Evolutionary conservation across 2,888 invertebrate genomes (phyloP).

Genomic region (Ochlodes sylvanus): DNA sequence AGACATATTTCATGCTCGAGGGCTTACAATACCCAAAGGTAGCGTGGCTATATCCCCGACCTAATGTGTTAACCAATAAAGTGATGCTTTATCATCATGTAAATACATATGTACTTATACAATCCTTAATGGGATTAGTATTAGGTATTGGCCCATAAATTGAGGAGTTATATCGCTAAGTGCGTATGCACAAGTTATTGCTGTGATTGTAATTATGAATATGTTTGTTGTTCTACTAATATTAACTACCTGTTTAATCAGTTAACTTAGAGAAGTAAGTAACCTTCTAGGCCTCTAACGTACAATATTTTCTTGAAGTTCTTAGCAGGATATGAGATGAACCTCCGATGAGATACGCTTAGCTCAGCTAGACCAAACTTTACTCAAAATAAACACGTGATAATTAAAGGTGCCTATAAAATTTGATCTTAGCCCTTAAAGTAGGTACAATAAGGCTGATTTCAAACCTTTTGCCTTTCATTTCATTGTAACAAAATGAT

Average conservation of each 20-base stretch:
- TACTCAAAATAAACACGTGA: too few relatives aligned
- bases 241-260: neutral
- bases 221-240: neutral
- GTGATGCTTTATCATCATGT: neutral
- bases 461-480: too few relatives aligned
- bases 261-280: too few relatives aligned
- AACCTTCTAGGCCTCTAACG: too few relatives aligned
- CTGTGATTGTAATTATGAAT: neutral
- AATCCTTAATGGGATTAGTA: constrained; percentile 4
- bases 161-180: neutral
- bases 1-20: neutral
- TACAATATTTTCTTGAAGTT: too few relatives aligned
- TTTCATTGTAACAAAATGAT: too few relatives aligned
- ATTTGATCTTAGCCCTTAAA: too few relatives aligned
- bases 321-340: too few relatives aligned
- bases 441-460: too few relatives aligned
- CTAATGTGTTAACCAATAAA: neutral
- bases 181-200: neutral
- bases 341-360: too few relatives aligned
- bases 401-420: too few relatives aligned
- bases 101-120: neutral
- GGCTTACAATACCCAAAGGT: neutral
- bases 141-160: constrained; percentile 10
- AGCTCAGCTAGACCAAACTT: too few relatives aligned
- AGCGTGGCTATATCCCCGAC: neutral